A percentile compares a stretch with the other conserved stretches of the same genome.
Evolutionary conservation across 2,888 invertebrate species (phyloP).

Genomic region (Tipula vernalis): DNA sequence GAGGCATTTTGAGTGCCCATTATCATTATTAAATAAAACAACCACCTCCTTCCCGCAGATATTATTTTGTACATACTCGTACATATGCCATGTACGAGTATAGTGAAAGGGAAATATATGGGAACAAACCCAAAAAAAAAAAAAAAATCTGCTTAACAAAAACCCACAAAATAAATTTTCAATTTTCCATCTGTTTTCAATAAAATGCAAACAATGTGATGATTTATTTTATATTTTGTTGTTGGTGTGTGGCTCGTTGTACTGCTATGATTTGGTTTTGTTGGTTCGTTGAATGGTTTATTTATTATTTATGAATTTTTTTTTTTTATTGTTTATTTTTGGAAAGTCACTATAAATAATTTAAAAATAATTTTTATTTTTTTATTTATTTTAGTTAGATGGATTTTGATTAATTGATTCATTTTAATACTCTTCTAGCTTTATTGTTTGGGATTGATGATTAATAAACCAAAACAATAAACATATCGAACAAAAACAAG

Average conservation of each 20-base stretch:
- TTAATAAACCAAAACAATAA: neutral
- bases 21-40: neutral
- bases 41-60: neutral
- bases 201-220: conserved; percentile 4
- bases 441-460: neutral
- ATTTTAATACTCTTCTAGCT: neutral
- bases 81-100: neutral
- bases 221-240: neutral
- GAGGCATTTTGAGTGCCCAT: neutral
- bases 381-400: conserved; percentile 4
- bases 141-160: neutral
- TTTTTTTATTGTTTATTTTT: neutral
- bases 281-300: neutral
- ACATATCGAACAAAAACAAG: neutral
- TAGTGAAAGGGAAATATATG: neutral
- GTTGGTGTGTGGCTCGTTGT: neutral
- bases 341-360: conserved; percentile 4
- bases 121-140: neutral
- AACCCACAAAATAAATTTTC: neutral
- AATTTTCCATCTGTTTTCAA: conserved; percentile 4
- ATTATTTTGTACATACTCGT: neutral
- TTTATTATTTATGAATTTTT: neutral
- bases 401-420: neutral
- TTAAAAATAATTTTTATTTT: neutral
- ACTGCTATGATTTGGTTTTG: neutral